phyloP scores from a whole-genome alignment of 2,113 vertebrate species.

The Cinclus cinclus region DNA sequence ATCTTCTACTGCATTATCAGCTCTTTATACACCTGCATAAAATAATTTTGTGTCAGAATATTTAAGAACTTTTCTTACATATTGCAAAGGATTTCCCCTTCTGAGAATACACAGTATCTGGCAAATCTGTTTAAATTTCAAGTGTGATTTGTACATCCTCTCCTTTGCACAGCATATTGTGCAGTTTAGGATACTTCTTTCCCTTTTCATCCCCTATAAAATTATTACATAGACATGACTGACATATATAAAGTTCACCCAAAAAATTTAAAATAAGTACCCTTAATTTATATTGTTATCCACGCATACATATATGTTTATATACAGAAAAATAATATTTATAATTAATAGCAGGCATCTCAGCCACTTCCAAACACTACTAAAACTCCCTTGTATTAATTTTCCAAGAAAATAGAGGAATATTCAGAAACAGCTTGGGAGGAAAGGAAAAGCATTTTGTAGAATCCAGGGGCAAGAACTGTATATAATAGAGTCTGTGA shows the following conservation, averaged over 20 bases:
- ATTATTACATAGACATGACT: not conserved
- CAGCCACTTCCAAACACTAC: not conserved
- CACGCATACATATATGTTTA: not conserved
- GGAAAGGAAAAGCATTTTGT: not conserved
- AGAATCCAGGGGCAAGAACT: not conserved
- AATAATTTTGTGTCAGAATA: not conserved
- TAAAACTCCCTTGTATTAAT: not conserved
- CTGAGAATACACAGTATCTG: not conserved
- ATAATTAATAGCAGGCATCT: not conserved
- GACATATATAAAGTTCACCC: not conserved
- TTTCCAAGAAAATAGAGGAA: not conserved
- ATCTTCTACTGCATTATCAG: not conserved
- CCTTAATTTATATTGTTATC: not conserved
- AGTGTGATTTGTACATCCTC: not conserved
- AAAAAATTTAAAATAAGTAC: not conserved
- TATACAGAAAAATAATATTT: not conserved
- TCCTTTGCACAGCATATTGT: fast-evolving
- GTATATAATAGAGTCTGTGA: not conserved
- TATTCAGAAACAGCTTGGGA: not conserved
- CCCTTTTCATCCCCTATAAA: not conserved
- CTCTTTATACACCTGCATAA: not conserved
- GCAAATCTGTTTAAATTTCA: not conserved
- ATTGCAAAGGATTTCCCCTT: not conserved
- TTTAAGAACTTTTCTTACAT: not conserved
- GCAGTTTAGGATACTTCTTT: not conserved